These are phyloP conservation scores for Malachius bipustulatus DNA, from an alignment of 2,888 invertebrate genomes.

Conservation along the genomic window DNA sequence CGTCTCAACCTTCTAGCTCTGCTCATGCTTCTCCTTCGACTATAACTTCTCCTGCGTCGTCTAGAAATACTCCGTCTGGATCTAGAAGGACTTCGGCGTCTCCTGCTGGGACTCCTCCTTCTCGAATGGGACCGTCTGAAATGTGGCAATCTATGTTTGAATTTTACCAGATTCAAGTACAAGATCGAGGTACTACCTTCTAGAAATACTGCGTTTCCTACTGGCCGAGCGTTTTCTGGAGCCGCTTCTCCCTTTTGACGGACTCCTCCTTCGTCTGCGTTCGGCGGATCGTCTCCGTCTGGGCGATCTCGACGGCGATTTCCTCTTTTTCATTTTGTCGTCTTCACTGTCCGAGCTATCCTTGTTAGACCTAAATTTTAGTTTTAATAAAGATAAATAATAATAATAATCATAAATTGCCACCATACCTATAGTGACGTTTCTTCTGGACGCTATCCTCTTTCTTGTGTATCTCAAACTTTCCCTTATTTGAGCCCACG, in stretches of 20 bases:
- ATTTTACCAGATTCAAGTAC: too few species aligned
- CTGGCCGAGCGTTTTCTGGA: slow-evolving; percentile 28
- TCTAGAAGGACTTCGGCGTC: slow-evolving; percentile 30
- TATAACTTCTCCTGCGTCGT: slow-evolving; percentile 28
- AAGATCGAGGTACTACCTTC: too few species aligned
- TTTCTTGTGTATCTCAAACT: slow-evolving; percentile 64
- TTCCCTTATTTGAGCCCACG: slow-evolving; percentile 35
- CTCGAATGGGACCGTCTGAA: slow-evolving; percentile 34
- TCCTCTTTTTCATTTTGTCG: slow-evolving; percentile 34
- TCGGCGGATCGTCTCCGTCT: slow-evolving; percentile 34
- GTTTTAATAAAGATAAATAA: too few species aligned
- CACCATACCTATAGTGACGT: slow-evolving; percentile 76
- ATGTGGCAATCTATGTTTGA: too few species aligned
- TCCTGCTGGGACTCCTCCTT: slow-evolving; percentile 29
- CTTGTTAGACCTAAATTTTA: slow-evolving; percentile 75
- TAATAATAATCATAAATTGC: too few species aligned
- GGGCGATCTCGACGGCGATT: slow-evolving; percentile 28
- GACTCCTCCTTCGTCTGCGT: slow-evolving; percentile 37
- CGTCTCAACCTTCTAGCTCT: slow-evolving; percentile 35
- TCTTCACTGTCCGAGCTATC: slow-evolving; percentile 43
- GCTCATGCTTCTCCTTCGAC: slow-evolving; percentile 25
- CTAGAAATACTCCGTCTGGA: slow-evolving; percentile 28
- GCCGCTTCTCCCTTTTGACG: slow-evolving; percentile 25
- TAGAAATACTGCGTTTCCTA: slow-evolving; percentile 28
- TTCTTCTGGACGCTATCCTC: slow-evolving; percentile 76